A percentile compares a stretch with the other conserved stretches of the same genome.
Conservation (phyloP, 1,140 invertebrate genomes). For the Paraescarpia echinospica region DNA sequence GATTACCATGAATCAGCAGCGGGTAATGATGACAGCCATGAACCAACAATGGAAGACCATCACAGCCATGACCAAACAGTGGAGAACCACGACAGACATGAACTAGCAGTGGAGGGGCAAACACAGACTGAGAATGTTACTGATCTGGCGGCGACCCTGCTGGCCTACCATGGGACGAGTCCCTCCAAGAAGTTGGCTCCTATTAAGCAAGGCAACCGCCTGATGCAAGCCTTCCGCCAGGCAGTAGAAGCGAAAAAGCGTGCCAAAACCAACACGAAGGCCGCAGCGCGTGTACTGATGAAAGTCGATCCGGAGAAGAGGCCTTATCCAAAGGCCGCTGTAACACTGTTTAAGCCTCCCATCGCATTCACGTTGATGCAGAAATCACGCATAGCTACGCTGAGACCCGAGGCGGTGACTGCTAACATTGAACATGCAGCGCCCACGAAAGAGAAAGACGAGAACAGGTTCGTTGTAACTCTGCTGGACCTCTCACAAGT, state of each 20-base stretch:
- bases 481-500: neutral
- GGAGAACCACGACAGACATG: no score
- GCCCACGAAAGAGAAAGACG: neutral
- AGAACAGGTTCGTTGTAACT: neutral
- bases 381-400: neutral
- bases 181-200: neutral
- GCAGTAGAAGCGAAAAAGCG: slow-evolving; percentile 7
- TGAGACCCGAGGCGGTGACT: neutral
- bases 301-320: neutral
- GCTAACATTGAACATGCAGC: neutral
- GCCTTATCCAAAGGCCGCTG: neutral
- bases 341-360: neutral
- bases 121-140: neutral
- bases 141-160: neutral
- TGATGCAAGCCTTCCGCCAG: slow-evolving; percentile 12
- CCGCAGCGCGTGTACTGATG: neutral
- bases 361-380: neutral
- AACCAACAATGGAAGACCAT: no score
- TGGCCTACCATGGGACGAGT: neutral
- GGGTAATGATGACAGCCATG: no score
- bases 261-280: neutral
- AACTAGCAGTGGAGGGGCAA: neutral
- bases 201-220: neutral
- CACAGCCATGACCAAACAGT: no score
- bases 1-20: no score